These are phyloP conservation scores for Smithornis capensis DNA, from an alignment of 2,113 vertebrate species.

Conservation along the genomic window DNA sequence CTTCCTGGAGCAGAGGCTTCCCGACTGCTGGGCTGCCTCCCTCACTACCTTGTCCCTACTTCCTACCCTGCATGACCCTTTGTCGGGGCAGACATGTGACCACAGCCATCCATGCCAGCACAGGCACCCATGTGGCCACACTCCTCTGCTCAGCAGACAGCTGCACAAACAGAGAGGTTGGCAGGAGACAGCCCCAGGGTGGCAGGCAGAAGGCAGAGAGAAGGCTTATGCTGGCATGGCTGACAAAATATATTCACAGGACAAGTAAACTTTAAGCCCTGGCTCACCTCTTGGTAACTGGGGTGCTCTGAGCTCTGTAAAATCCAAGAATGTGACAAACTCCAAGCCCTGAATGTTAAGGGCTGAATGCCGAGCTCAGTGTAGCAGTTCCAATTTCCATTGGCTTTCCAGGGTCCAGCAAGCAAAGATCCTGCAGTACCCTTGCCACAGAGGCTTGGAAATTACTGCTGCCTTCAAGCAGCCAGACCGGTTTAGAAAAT, in stretches of 20 bases:
- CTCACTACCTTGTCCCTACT: neutral
- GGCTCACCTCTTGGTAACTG: neutral
- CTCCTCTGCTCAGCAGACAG: neutral
- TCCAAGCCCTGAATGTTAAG: neutral
- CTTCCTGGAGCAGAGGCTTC: neutral
- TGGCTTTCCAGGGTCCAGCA: neutral
- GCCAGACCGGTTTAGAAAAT: neutral
- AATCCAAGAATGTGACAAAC: neutral
- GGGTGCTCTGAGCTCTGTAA: neutral
- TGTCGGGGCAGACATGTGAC: neutral
- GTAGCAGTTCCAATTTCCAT: neutral
- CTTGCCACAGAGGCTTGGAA: neutral
- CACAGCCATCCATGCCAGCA: neutral
- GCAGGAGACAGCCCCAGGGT: neutral
- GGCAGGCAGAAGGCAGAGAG: neutral
- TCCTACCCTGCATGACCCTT: neutral
- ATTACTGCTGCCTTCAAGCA: neutral
- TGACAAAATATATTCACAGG: neutral
- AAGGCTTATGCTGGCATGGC: neutral
- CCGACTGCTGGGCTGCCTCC: neutral
- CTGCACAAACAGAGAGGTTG: neutral
- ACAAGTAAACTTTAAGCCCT: neutral
- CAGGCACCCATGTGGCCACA: fast-evolving
- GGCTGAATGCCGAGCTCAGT: neutral
- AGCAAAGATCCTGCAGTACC: neutral